Base-by-base conservation (phyloP, 2,113 vertebrate species). In the Vireo altiloquus region DNA sequence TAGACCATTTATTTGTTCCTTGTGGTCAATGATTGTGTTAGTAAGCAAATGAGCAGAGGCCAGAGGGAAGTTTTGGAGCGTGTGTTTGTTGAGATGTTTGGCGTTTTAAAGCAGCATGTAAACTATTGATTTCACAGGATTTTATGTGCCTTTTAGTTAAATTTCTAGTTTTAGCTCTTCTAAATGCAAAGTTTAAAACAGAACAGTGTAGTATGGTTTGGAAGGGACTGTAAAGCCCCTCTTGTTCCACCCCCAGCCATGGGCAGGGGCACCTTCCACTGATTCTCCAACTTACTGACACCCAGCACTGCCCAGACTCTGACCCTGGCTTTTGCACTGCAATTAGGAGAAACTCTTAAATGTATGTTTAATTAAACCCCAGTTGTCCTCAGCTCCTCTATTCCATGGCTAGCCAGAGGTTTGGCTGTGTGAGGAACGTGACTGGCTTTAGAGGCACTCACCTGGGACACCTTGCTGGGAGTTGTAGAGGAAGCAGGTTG, bases 211-310 rank as follows among this genome's bases (percentile, higher is more conserved):
- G 20, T 40, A 42, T 27, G 15, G 8, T 35, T 35, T 86, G 35
- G 21, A 56, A 90, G 21, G 24, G 35, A 40, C 30, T 22, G 10
- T 37, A 14, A 16, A 66, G 52, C 5, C 25, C 14, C 20, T 16
- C 5, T 10, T 44, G 22, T 79, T 59, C 47, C 59, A 53, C 0
- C 4, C 6, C 7, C 24, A 37, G 6, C 50, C 0, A 0, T 27
- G 6, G 27, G 13, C 31, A 53, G 20, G 24, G 31, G 7, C 23
- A 39, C 31, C 35, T 81, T 49, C 13, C 42, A 3, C 24, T 47
- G 14, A 44, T 59, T 84, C 24, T 54, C 47, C 40, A 44, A 59
- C 21, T 50, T 33, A 12, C 19, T 70, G 64, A 10, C 28, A 53
- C 9, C 15, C 65, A 33, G 20, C 33, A 30, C 13, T 63, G 54